These are phyloP conservation scores for Chaenodraco wilsoni DNA, from an alignment of 2,797 vertebrate genomes.

Conservation along the genomic window DNA sequence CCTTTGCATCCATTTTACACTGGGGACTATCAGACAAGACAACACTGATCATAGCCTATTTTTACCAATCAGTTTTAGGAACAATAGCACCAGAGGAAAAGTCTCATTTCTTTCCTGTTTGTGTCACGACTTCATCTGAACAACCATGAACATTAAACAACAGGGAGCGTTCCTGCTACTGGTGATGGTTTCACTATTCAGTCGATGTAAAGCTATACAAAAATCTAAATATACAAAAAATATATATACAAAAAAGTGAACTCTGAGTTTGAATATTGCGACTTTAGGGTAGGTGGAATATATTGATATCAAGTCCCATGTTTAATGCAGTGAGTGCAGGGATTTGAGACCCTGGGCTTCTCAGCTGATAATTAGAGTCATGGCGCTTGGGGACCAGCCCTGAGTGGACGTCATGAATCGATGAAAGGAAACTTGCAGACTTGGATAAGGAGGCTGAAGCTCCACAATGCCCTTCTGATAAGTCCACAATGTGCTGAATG, in stretches of 20 bases:
- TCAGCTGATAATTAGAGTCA: background rate
- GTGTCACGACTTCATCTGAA: background rate
- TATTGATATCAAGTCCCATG: too few species aligned
- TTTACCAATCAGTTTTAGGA: background rate
- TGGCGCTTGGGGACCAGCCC: background rate
- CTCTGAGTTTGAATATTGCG: too few species aligned
- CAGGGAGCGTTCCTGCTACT: background rate
- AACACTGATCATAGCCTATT: slow-evolving; percentile 14
- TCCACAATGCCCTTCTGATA: background rate
- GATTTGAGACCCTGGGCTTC: background rate
- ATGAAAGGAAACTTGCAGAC: background rate
- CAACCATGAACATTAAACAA: slow-evolving; percentile 7
- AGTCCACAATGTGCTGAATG: background rate
- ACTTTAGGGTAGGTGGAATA: too few species aligned
- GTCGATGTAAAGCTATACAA: background rate
- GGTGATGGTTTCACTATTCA: slow-evolving; percentile 10
- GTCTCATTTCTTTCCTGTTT: slow-evolving; percentile 6
- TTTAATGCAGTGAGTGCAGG: background rate
- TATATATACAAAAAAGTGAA: too few species aligned
- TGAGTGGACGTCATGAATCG: slow-evolving; percentile 9
- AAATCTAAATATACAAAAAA: background rate
- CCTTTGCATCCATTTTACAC: slow-evolving; percentile 37
- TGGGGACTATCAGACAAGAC: slow-evolving; percentile 31
- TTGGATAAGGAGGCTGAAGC: background rate
- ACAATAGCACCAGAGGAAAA: background rate